These are phyloP conservation scores for Melipona beecheii DNA, from an alignment of 2,888 invertebrate genomes.

Conservation along the genomic window DNA sequence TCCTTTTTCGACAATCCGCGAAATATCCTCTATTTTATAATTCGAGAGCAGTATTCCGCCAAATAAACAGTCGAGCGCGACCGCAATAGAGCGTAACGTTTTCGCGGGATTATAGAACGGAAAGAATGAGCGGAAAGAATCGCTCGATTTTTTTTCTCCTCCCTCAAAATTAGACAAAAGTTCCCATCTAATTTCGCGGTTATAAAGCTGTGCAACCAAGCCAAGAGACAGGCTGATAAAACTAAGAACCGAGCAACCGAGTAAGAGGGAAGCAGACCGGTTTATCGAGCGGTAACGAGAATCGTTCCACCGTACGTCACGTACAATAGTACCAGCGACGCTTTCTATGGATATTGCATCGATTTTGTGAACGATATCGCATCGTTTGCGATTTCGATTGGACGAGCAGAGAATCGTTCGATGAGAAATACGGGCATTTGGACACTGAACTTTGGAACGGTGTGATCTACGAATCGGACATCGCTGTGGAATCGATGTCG, in stretches of 20 bases:
- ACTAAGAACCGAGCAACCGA: constrained; percentile 5
- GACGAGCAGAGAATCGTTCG: constrained; percentile 91
- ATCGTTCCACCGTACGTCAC: constrained; percentile 93
- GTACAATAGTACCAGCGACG: constrained; percentile 85
- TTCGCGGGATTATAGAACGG: not conserved
- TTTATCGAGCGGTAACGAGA: constrained; percentile 88
- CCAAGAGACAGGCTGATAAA: constrained; percentile 3
- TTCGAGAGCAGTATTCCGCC: not conserved
- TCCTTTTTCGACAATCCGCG: not conserved
- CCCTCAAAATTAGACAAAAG: not conserved
- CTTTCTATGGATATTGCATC: constrained; percentile 92
- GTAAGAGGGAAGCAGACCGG: constrained; percentile 16
- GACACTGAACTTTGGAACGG: constrained; percentile 93
- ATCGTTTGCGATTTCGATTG: constrained; percentile 93
- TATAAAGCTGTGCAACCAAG: constrained; percentile 4
- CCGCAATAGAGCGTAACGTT: not conserved
- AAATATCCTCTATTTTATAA: not conserved
- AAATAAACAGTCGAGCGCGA: not conserved
- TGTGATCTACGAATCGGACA: constrained; percentile 93
- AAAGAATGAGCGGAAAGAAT: no score
- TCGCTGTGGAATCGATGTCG: constrained; percentile 95
- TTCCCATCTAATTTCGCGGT: not conserved
- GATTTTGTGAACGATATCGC: constrained; percentile 95
- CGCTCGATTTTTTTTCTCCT: not conserved
- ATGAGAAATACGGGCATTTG: constrained; percentile 93